These are phyloP conservation scores for Archegozetes longisetosus DNA, from an alignment of 1,140 invertebrate genomes.

Conservation along the genomic window DNA sequence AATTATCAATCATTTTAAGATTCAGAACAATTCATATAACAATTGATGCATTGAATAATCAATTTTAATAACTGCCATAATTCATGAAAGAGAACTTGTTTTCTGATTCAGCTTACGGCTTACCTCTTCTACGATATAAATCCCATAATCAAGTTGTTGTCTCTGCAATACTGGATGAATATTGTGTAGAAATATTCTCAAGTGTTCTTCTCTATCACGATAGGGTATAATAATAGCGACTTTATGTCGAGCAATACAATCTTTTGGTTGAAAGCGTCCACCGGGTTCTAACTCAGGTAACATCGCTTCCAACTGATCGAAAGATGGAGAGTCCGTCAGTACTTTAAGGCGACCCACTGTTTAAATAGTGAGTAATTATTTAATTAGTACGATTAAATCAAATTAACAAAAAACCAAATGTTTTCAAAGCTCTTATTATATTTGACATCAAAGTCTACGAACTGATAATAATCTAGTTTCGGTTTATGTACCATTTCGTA, in stretches of 20 bases:
- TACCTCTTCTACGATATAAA: conserved; percentile 40
- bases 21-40: background rate
- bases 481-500: too few species aligned
- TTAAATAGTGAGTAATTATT: background rate
- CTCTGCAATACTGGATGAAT: conserved; percentile 39
- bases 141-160: conserved; percentile 39
- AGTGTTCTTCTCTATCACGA: conserved; percentile 36
- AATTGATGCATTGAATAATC: background rate
- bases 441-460: too few species aligned
- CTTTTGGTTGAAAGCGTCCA: conserved; percentile 22
- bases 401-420: too few species aligned
- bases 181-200: conserved; percentile 33
- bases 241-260: conserved; percentile 22
- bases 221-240: conserved; percentile 39
- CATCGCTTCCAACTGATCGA: conserved; percentile 18
- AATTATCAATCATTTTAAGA: conserved; percentile 1
- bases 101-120: too few species aligned
- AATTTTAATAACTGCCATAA: background rate
- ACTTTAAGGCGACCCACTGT: conserved; percentile 22
- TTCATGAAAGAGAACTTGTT: too few species aligned
- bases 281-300: conserved; percentile 20
- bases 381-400: background rate
- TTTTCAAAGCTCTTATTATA: too few species aligned
- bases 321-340: conserved; percentile 16
- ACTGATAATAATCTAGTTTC: too few species aligned